Evolutionary conservation across 2,113 vertebrate genomes (phyloP).

Genomic region (Elephas maximus): DNA sequence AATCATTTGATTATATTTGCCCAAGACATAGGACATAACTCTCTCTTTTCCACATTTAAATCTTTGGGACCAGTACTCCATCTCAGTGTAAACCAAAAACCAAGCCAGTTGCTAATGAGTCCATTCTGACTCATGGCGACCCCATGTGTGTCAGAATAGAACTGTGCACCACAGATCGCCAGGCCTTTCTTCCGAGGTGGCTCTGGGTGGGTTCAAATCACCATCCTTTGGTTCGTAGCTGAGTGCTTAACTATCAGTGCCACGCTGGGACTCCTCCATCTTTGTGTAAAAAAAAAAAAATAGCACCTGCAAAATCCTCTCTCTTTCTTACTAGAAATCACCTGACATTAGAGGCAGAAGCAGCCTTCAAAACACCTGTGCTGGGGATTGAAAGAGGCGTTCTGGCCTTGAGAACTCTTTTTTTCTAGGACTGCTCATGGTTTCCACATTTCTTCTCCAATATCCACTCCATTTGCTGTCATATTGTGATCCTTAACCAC

Average conservation of each 20-base stretch:
- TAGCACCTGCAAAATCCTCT: neutral
- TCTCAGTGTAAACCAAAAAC: neutral
- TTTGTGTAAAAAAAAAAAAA: too few species aligned
- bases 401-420: neutral
- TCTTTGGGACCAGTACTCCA: fast-evolving
- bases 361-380: neutral
- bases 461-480: neutral
- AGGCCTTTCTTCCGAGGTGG: neutral
- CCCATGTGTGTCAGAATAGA: neutral
- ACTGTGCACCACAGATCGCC: neutral
- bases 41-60: neutral
- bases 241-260: neutral
- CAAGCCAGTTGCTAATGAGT: neutral
- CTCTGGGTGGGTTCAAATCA: neutral
- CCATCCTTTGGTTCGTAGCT: neutral
- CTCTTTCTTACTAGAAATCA: neutral
- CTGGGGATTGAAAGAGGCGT: neutral
- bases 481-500: neutral
- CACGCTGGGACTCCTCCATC: neutral
- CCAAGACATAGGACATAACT: neutral
- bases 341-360: neutral
- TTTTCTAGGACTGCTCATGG: neutral
- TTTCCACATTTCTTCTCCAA: neutral
- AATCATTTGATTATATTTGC: neutral
- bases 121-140: neutral